Base-by-base conservation (phyloP, 2,113 vertebrate genomes). In the Myrmecophaga tridactyla region DNA sequence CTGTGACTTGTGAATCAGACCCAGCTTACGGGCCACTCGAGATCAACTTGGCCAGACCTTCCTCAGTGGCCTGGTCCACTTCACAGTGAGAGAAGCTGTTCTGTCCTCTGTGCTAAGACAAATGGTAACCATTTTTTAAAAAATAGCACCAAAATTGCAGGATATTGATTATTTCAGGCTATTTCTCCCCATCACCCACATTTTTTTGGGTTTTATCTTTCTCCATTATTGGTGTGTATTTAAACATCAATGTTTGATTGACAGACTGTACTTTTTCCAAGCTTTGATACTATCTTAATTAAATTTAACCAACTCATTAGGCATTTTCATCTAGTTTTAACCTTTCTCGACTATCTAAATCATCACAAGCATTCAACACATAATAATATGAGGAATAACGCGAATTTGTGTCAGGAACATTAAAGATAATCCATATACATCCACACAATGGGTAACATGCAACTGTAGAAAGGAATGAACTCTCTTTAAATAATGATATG, bases 121-220 rank as follows among this genome's bases (percentile, higher is more conserved):
- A 96, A 86, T 81, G 20, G 17, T 11, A 70, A 43, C 43, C 34
- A 62, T 70, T 76, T 62, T 73, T n/a, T n/a, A n/a, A 7, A n/a
- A 92, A 78, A 60, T 62, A 87, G 41, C 56, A 76, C 60, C 70
- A 87, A 88, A 67, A 89, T 75, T 48, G 90, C 13, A 69, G 21
- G 36, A 41, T 76, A 86, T 48, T 81, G 21, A 89, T 75, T 39
- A 70, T 76, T 93, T 84, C 27, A 81, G 72, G 29, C 46, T 76
- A 56, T 31, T 58, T 91, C 18, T 89, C 67, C 39, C 29, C 6
- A 53, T 56, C 31, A 76, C n/a, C n/a, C 17, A 81, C 43, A 60
- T 75, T 85, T 96, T 48, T 83, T n/a, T n/a, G 48, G 21, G n/a
- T 60, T 86, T 89, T 96, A 83, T 12, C 72, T 81, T 62, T 90